These are phyloP conservation scores for Chymomyza fuscimana DNA, from an alignment of 2,888 invertebrate genomes.

Conservation along the genomic window DNA sequence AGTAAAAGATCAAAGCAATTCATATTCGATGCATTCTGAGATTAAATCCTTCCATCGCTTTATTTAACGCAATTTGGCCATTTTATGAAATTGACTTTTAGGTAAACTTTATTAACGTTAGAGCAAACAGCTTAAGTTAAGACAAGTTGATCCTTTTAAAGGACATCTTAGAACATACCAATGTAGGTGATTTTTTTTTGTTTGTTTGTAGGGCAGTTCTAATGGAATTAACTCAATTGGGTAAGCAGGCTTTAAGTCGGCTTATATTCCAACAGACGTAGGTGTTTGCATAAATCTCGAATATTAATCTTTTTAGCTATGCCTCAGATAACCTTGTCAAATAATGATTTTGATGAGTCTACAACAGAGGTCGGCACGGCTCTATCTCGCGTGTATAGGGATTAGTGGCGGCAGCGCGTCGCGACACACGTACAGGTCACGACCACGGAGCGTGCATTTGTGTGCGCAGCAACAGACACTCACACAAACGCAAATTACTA, in stretches of 20 bases:
- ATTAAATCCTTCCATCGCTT: neutral
- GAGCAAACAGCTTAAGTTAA: neutral
- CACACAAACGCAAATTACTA: too few species aligned
- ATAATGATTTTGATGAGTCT: too few species aligned
- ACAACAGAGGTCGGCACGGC: too few species aligned
- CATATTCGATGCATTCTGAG: neutral
- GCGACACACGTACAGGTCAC: too few species aligned
- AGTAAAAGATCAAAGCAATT: neutral
- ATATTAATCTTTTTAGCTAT: too few species aligned
- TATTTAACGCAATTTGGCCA: too few species aligned
- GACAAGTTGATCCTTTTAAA: neutral
- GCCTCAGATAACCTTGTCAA: too few species aligned
- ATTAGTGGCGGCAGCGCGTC: too few species aligned
- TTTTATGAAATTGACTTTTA: neutral
- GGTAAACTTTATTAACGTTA: neutral
- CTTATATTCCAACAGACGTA: neutral
- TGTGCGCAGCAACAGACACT: too few species aligned
- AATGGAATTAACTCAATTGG: neutral
- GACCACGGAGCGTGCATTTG: too few species aligned
- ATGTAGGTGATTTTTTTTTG: neutral
- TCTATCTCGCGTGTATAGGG: too few species aligned
- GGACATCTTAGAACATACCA: too few species aligned
- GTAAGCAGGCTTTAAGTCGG: neutral
- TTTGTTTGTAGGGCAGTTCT: neutral
- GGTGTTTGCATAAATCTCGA: neutral